Base-by-base conservation (phyloP, 1,140 invertebrate species). In the Pygmarrhopalites habei region DNA sequence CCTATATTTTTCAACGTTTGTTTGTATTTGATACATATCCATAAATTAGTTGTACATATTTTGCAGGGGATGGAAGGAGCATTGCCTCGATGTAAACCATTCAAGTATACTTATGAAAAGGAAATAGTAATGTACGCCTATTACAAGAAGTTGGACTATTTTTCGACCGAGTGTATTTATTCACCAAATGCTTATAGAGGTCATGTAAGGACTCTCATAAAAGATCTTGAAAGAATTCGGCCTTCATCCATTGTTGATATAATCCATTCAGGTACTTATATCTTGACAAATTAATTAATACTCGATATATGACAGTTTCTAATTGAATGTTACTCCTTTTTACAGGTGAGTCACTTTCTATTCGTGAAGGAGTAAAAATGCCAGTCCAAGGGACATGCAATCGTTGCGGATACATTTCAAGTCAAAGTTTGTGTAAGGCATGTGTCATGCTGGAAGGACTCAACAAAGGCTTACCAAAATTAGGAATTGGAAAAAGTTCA, bases 91-190 rank as follows among this genome's bases (percentile, higher is more conserved):
- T 94, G 92, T 57, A 99, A 99, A 76, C 97, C 96, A 5, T 84
- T 99, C 25, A 99, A 98, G 76, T 99, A 98, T 74, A 89, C 93
- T 2, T 99, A 98, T 77, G 96, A 99, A 77, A 99, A 99, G 75
- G 97, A 99, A 80, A 99, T 99, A 74, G 97, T 99, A 0, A 96
- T 99, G 91, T 99, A 98, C 80, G 95, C 95, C 1, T 93, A 96
- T 77, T 97, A 93, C 74, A 95, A 95, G 75, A 90, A 90, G 71
- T 77, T 99, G n/a, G 85, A 97, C 43, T 99, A 99, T 75, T 99
- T 99, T 78, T 97, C 94, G 12, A 99, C 96, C 0, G 97, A 99
- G 77, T 99, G 96, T 80, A 85, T 95, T 41, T 99, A 98, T 80
- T 90, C 96, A 17, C 97, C 97, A 21, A 95, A 99, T 81, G 94